These are phyloP conservation scores for Lithophane ornitopus DNA, from an alignment of 2,888 invertebrate species.

Conservation along the genomic window DNA sequence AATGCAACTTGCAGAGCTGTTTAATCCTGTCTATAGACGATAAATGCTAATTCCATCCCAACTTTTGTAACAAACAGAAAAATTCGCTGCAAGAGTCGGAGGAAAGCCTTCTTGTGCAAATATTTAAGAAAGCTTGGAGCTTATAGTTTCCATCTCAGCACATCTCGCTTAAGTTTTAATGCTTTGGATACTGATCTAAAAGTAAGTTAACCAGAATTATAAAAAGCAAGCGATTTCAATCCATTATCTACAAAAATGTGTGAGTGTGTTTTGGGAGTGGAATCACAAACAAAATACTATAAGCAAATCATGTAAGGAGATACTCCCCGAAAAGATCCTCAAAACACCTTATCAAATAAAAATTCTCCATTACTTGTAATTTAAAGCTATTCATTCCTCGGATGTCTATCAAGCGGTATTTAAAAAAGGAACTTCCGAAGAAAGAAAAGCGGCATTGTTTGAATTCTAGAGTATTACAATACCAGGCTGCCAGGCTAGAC, in stretches of 20 bases:
- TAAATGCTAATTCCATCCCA: conserved; percentile 84
- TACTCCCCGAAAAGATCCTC: background rate
- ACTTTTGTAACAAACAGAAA: conserved; percentile 81
- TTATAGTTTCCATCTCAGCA: conserved; percentile 71
- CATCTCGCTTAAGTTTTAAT: conserved; percentile 63
- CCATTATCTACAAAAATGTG: background rate
- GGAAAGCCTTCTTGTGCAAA: conserved; percentile 74
- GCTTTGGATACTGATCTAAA: conserved; percentile 32
- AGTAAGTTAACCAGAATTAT: background rate
- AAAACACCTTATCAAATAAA: no score
- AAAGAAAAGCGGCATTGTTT: conserved; percentile 46
- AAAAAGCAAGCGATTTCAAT: background rate
- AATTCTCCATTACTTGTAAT: conserved; percentile 10
- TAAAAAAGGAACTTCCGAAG: conserved; percentile 9
- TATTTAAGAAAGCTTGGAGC: conserved; percentile 72
- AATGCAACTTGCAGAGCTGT: conserved; percentile 75
- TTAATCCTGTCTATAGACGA: conserved; percentile 81
- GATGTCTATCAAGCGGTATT: conserved; percentile 27
- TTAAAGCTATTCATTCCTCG: conserved; percentile 8
- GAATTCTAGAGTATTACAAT: conserved; percentile 55
- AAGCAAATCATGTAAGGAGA: background rate
- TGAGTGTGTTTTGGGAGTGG: background rate
- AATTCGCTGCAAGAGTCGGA: conserved; percentile 73
- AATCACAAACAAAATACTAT: background rate
- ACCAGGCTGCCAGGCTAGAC: conserved; percentile 44